Evolutionary conservation across 2,888 invertebrate genomes (phyloP), one percentile per base, ranked within the genome.

Genomic region (Philhelius pedissequus): DNA sequence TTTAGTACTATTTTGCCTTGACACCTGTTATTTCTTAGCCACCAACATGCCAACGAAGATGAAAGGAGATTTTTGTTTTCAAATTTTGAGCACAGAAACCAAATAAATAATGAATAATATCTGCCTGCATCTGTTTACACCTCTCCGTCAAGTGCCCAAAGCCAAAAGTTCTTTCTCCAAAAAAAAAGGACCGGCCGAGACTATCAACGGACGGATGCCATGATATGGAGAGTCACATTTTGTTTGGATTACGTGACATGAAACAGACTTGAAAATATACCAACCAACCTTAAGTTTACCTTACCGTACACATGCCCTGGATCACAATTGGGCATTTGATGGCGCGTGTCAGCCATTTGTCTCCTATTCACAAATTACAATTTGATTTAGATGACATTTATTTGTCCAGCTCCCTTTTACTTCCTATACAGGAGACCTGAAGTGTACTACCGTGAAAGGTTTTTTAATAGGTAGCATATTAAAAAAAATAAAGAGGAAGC

Each of bases 371-470:
- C 83, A 83, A 83, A 83, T 83, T 83, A 83, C 73, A 74, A 83
- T 83, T 83, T 83, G 83, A 83, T 83, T 83, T 83, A 83, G 83
- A 83, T 78, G 78, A 78, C 83, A 83, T 83, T 83, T 83, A 83
- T 83, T 78, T 83, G 78, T 70, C 69, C 83, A 58, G 64, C 56
- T 43, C 66, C 54, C 30, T 62, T 54, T 38, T 7, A 38, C 22
- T 18, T 27, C 11, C 40, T 25, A n/a, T n/a, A 38, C 7, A 38
- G 4, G 9, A 40, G 43, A 18, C 32, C 43, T 50, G 66, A 22
- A n/a, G n/a, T n/a, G 58, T 54, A 38, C 9, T 56, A 38, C n/a
- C n/a, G n/a, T n/a, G 20, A 32, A 79, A 58, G 18, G 18, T 62
- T 60, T 38, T 38, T 60, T 22, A 20, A 18, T 11, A n/a, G n/a